Base-by-base conservation (phyloP, 2,888 invertebrate species). In the Cheilosia variabilis region DNA sequence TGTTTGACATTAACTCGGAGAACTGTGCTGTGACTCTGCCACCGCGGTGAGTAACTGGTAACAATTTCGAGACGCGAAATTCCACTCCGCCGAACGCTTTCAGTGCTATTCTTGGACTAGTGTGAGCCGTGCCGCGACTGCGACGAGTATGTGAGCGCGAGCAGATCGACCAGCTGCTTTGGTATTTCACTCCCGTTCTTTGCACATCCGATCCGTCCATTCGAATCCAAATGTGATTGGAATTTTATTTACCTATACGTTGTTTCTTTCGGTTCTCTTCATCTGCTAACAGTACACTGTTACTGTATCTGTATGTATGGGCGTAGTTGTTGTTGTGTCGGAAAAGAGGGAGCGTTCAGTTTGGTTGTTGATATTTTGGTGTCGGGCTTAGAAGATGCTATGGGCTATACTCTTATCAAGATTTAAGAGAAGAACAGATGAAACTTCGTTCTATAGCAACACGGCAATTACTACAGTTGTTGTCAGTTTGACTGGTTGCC, bases 151-250 rank as follows among this genome's bases (percentile, higher is more conserved):
- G 37, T 37, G 37, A 37, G 37, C 19, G 22, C 52, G 52, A 52
- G 10, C 10, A 24, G 24, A 15, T 15, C 13, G 41, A 65, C 69
- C 55, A 63, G 63, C 62, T 78, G 60, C 78, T 78, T 71, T 78
- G 45, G 69, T 78, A 69, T 78, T 55, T 78, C 22, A 71, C 69
- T 69, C 69, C 55, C 62, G 62, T 71, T 71, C 78, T 53, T 50
- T 47, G 41, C 50, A 68, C 47, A 47, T 69, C 58, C 66, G 66
- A 22, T 37, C 15, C 50, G 50, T 50, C 57, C 50, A 31, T 24
- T 52, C 22, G 58, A 4, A 43, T 24, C 43, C 22, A 43, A 4
- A 24, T 9, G 52, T 19, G 65, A 31, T 63, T 55, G 78, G 62
- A 69, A 57, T 78, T 78, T 63, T 60, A 41, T 50, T 69, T 34